Base-by-base conservation (phyloP, 2,113 vertebrate genomes). In the Micronisus gabar region DNA sequence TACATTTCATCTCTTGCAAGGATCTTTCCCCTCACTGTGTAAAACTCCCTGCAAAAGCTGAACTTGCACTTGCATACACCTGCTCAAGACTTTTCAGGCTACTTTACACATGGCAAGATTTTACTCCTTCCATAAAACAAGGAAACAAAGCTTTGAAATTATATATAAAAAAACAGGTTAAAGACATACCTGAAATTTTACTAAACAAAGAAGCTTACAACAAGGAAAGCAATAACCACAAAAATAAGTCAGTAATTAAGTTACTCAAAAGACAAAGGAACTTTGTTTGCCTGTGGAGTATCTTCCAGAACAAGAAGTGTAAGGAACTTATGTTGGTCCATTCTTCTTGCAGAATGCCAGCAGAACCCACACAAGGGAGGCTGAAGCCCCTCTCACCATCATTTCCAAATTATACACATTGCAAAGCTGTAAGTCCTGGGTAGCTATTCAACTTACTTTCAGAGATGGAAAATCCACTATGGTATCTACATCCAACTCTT, bases 261-360 rank as follows among this genome's bases (percentile, higher is more conserved):
- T 91, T 26, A 16, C 1, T 16, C 22, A 23, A 14, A 65, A 58
- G 7, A 95, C 62, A 94, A 81, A 74, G 36, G 34, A 58, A 25
- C 23, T n/a, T 38, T 40, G 7, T n/a, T 38, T 43, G 10, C 72
- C 18, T 30, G 15, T 4, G 11, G 10, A 76, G 11, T 38, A 21
- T 19, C 41, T 56, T 62, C 38, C 55, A 88, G 26, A 38, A 8
- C 13, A 91, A 70, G 27, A 53, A 73, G 13, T 0, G 0, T 3
- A 27, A 79, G 21, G 29, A 66, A 9, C 8, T 18, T 11, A 1
- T 0, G 0, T 6, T 36, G 19, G 19, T 55, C 40, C 8, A 7
- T 10, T 88, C 18, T 30, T 62, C 32, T 6, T 36, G n/a, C 32
- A 72, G 36, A 81, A 79, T 11, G 25, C 22, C 58, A 74, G 56